phyloP scores from a whole-genome alignment of 2,888 invertebrate species.

The Apeira syringaria region DNA sequence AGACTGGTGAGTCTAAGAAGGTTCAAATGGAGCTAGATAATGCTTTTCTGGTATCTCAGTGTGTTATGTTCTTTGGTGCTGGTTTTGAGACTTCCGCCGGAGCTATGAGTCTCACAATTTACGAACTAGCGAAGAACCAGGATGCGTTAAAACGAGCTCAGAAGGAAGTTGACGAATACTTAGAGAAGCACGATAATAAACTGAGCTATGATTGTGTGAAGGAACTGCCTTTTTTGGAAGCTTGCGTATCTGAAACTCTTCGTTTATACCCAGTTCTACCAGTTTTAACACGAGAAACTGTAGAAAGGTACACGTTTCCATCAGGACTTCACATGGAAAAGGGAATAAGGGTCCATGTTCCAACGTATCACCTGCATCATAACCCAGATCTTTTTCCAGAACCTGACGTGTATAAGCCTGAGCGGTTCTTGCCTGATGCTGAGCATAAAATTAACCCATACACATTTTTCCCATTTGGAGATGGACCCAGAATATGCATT shows the following conservation, averaged over 20 bases:
- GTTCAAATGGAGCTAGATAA: conserved; percentile 1
- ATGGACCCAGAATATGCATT: conserved; percentile 46
- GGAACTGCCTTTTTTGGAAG: conserved; percentile 43
- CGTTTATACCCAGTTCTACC: conserved; percentile 43
- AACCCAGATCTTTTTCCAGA: conserved; percentile 41
- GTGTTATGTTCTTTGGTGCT: conserved; percentile 9
- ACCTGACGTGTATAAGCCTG: conserved; percentile 43
- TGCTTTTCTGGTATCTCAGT: conserved; percentile 1
- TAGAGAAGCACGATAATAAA: conserved; percentile 28
- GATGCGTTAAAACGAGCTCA: conserved; percentile 6
- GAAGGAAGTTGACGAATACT: conserved; percentile 42
- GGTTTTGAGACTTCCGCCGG: conserved; percentile 13
- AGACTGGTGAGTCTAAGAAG: neutral
- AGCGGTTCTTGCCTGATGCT: conserved; percentile 41
- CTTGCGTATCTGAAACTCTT: conserved; percentile 42
- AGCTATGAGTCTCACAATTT: conserved; percentile 4
- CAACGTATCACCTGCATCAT: conserved; percentile 41
- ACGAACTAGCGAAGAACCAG: conserved; percentile 12
- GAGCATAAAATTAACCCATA: conserved; percentile 38
- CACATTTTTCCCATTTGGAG: conserved; percentile 48
- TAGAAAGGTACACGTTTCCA: conserved; percentile 41
- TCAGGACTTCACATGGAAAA: conserved; percentile 40
- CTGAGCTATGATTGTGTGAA: conserved; percentile 40
- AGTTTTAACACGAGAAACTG: conserved; percentile 37
- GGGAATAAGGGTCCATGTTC: conserved; percentile 43